A percentile compares a stretch with the other conserved stretches of the same genome.
Conservation (phyloP, 2,797 vertebrate species). For the Myotis vivesi region DNA sequence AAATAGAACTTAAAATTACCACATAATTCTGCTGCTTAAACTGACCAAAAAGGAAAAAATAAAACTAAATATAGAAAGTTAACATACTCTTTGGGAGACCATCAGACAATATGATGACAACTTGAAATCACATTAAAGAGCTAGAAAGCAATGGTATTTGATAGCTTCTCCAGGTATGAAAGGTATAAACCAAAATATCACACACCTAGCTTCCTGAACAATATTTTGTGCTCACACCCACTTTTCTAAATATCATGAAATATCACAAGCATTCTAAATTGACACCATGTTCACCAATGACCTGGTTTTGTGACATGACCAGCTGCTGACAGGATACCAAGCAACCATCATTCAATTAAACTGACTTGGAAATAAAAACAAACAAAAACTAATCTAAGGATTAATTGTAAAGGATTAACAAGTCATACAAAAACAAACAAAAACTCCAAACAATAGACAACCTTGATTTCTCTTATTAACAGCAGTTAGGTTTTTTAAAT, state of each 20-base stretch:
- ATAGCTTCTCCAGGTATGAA: neutral
- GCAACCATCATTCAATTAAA: neutral
- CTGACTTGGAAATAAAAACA: constrained; percentile 40
- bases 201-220: neutral
- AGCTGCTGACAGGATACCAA: neutral
- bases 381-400: neutral
- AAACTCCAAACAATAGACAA: neutral
- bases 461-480: neutral
- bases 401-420: constrained; percentile 3
- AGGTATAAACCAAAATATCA: neutral
- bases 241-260: neutral
- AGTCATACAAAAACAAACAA: neutral
- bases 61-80: neutral
- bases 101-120: neutral
- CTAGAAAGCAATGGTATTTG: neutral
- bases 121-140: neutral
- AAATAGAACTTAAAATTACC: neutral
- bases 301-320: neutral
- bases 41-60: neutral
- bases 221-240: neutral
- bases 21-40: constrained; percentile 16
- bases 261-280: neutral
- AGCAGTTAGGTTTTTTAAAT: neutral
- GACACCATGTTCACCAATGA: neutral
- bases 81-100: neutral